Evolutionary conservation across 2,113 vertebrate species (phyloP).

Genomic region (Larimichthys crocea): DNA sequence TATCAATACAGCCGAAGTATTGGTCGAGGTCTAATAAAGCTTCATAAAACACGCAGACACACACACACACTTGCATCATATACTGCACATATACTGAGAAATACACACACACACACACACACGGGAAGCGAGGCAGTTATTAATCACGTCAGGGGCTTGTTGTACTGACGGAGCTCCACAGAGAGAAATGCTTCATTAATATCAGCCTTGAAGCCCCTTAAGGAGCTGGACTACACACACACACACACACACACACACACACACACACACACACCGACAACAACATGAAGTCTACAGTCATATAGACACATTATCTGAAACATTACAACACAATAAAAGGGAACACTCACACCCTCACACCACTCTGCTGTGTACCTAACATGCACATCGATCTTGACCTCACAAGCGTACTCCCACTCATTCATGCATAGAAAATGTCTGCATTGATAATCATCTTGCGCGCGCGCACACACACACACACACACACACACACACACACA

Average conservation of each 20-base stretch:
- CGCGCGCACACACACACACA: constrained; percentile 27
- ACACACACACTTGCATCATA: constrained; percentile 23
- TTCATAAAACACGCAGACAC: constrained; percentile 3
- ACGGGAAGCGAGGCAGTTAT: constrained; percentile 57
- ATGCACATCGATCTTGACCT: constrained; percentile 51
- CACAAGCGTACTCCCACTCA: constrained; percentile 29
- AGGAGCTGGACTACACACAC: constrained; percentile 29
- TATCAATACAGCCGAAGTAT: constrained; percentile 7
- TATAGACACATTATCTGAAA: not conserved
- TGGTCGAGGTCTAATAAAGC: constrained; percentile 23
- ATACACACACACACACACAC: not conserved
- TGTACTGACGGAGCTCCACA: constrained; percentile 67
- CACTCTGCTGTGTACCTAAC: constrained; percentile 9
- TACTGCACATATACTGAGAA: not conserved
- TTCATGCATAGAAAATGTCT: constrained; percentile 48
- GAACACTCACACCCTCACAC: constrained; percentile 20
- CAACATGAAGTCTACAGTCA: constrained; percentile 11
- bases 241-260: constrained; percentile 27
- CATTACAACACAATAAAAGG: not conserved
- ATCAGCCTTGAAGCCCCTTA: constrained; percentile 54
- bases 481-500: not conserved
- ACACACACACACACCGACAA: constrained; percentile 33
- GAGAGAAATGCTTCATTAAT: constrained; percentile 82
- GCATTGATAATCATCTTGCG: constrained; percentile 44
- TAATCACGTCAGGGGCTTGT: constrained; percentile 80